Base-by-base conservation (phyloP, 2,888 invertebrate species). In the Hirtodrosophila trivittata region DNA sequence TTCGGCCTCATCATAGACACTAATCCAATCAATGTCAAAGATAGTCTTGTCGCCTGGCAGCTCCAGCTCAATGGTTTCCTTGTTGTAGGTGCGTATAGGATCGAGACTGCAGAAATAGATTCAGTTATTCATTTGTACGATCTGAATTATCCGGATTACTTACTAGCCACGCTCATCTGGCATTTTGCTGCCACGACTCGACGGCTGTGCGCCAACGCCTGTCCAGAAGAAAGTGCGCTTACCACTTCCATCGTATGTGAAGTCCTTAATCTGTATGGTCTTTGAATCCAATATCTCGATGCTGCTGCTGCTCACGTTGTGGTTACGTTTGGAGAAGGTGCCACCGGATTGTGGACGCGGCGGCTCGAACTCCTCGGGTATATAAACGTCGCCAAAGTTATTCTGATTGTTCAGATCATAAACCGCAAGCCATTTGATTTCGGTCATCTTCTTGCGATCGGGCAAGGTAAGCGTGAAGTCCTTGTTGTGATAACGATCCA, bases 161-260 rank as follows among this genome's bases (percentile, higher is more conserved):
- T 91, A 97, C 97, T 97, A 97, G 92, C 97, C 97, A 82, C 95
- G 93, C 90, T 97, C 97, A 90, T 97, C 97, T 0, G 97, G 97
- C 66, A 97, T 94, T 91, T 94, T 95, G 73, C 91, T 92, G 0
- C 97, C 97, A 80, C 95, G 94, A 38, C 95, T 93, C 8, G 95
- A 95, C 0, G 97, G 97, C 87, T 97, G 96, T 16, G 97, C 95
- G 0, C 97, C 97, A 56, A 95, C 94, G 7, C 97, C 97, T 0
- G 95, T 94, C 96, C 96, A 97, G 91, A 97, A 97, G 90, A 95
- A 95, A 0, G 95, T 94, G 72, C 94, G 94, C 71, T 92, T 93
- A 0, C 95, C 95, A 64, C 91, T 91, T 4, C 96, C 96, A 89
- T 97, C 95, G 88, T 96, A 97, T 1, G 91, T 93, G 71, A 97